phyloP scores from a whole-genome alignment of 1,140 invertebrate species.

The Aleiodes sp. region DNA sequence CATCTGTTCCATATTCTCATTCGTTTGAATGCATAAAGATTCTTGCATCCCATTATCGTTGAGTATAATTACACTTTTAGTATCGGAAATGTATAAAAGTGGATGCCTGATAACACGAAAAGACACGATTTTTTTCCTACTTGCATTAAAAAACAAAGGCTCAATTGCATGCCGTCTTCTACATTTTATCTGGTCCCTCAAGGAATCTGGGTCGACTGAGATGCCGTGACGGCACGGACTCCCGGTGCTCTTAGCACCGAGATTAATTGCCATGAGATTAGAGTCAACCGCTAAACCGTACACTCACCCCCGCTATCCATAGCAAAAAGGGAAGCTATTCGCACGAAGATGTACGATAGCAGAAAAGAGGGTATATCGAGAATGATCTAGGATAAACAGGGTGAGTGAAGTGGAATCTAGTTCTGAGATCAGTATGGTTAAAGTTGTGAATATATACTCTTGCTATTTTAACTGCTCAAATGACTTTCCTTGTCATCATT shows the following conservation, averaged over 20 bases:
- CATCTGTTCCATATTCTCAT: too few relatives aligned
- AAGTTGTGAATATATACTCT: neutral
- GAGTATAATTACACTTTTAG: neutral
- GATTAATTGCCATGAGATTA: conserved; percentile 52
- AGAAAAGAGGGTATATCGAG: conserved; percentile 16
- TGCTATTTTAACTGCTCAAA: too few relatives aligned
- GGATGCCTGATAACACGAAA: neutral
- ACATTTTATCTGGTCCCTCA: conserved; percentile 31
- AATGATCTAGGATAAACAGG: conserved; percentile 11
- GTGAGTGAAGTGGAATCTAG: neutral
- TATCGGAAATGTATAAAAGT: conserved; percentile 12
- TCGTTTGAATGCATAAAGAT: too few relatives aligned
- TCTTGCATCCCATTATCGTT: too few relatives aligned
- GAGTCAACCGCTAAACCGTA: conserved; percentile 41
- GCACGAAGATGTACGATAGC: conserved; percentile 17
- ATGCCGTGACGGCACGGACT: conserved; percentile 25
- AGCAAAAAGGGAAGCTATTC: conserved; percentile 17
- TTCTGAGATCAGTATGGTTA: neutral
- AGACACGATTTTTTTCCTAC: neutral
- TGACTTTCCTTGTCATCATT: too few relatives aligned
- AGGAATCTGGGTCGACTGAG: conserved; percentile 41
- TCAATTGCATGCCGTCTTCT: conserved; percentile 22
- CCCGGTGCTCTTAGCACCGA: conserved; percentile 44
- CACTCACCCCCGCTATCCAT: neutral
- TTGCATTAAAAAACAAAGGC: neutral